A percentile compares a stretch with the other conserved stretches of the same genome.
These are phyloP conservation scores for Gymnoscopelus braueri DNA, from an alignment of 2,797 vertebrate genomes.

Conservation along the genomic window DNA sequence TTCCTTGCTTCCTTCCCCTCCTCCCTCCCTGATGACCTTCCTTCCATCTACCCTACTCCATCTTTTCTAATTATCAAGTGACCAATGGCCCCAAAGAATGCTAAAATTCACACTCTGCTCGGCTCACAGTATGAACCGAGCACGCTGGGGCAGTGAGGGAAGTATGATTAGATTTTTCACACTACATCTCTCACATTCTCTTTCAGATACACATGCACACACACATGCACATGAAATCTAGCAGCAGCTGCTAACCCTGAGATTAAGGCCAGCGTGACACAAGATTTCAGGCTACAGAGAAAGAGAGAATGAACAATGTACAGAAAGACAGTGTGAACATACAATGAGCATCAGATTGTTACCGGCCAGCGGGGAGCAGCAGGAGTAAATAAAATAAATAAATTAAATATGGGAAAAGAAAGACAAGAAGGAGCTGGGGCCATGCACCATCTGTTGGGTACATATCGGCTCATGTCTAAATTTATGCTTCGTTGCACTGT, in stretches of 20 bases:
- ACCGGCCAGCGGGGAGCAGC: constrained; percentile 46
- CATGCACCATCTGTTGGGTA: constrained; percentile 69
- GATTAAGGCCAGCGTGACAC: constrained; percentile 76
- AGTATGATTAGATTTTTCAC: constrained; percentile 51
- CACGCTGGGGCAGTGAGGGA: constrained; percentile 35
- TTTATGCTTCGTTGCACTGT: no score
- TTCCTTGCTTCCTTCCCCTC: constrained; percentile 2
- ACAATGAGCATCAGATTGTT: constrained; percentile 57
- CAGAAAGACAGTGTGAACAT: constrained; percentile 46
- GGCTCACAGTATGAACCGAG: constrained; percentile 15
- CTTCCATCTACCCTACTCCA: background rate
- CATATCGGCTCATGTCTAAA: constrained; percentile 42
- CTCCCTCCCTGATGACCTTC: background rate
- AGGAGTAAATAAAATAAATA: constrained; percentile 14
- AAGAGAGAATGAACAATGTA: constrained; percentile 26
- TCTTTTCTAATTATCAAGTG: constrained; percentile 27
- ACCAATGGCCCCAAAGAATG: constrained; percentile 30
- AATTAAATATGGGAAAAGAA: constrained; percentile 26
- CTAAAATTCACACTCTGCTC: constrained; percentile 18
- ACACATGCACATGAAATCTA: constrained; percentile 29
- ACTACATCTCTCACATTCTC: constrained; percentile 32
- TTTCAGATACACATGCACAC: constrained; percentile 22
- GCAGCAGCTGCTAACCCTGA: constrained; percentile 71
- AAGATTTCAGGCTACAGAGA: constrained; percentile 66
- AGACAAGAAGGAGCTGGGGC: constrained; percentile 37